Percentiles rank a stretch among this genome's conserved stretches.
These are phyloP conservation scores for Listronotus bonariensis DNA, from an alignment of 1,140 invertebrate species.

Conservation along the genomic window DNA sequence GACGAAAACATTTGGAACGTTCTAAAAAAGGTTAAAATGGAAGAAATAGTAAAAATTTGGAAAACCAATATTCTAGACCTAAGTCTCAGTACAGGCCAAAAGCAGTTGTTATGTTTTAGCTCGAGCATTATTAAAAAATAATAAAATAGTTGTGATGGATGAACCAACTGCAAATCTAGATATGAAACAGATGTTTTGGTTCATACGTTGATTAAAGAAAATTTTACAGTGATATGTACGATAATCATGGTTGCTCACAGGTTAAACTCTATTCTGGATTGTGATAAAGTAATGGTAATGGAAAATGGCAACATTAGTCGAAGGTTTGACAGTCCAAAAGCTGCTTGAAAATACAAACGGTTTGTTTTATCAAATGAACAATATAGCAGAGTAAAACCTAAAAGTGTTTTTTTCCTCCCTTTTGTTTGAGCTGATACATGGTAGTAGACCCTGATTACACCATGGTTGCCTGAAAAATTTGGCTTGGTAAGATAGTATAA, in stretches of 20 bases:
- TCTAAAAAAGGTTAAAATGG: constrained; percentile 41
- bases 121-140: constrained; percentile 72
- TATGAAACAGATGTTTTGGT: constrained; percentile 71
- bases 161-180: constrained; percentile 75
- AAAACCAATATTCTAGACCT: constrained; percentile 62
- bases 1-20: constrained; percentile 51
- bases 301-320: constrained; percentile 66
- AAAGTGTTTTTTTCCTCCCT: no score
- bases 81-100: constrained; percentile 76
- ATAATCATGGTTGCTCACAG: constrained; percentile 84
- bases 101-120: constrained; percentile 80
- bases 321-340: constrained; percentile 73
- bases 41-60: constrained; percentile 35
- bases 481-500: no score
- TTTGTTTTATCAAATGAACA: constrained; percentile 66
- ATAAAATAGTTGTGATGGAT: constrained; percentile 79
- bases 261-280: constrained; percentile 81
- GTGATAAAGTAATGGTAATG: constrained; percentile 74
- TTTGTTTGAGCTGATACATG: no score
- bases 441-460: no score
- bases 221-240: constrained; percentile 71
- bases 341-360: constrained; percentile 67
- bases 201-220: constrained; percentile 68
- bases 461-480: no score
- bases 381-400: constrained; percentile 24